Conservation (phyloP, 2,797 vertebrate genomes). For the Prunella strophiata region DNA sequence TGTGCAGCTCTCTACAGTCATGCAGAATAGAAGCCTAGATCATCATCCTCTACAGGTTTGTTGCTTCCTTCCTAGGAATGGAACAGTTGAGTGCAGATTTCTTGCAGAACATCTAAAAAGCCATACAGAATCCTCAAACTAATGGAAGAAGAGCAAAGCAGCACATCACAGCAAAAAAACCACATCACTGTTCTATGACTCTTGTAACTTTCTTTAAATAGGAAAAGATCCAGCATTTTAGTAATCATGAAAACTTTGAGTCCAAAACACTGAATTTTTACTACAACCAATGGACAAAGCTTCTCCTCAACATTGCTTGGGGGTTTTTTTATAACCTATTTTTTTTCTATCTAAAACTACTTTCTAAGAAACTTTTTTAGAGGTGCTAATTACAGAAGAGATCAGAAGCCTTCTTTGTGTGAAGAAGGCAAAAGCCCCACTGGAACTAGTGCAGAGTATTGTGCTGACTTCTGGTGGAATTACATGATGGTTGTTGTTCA, state of each 20-base stretch:
- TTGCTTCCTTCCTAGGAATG: not conserved
- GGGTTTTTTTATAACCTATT: not conserved
- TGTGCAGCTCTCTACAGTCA: too few species aligned
- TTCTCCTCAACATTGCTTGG: not conserved
- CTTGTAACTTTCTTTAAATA: not conserved
- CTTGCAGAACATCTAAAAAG: not conserved
- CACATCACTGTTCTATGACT: not conserved
- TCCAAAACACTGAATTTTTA: not conserved
- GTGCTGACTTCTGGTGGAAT: not conserved
- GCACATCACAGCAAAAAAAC: not conserved
- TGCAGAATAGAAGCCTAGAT: not conserved
- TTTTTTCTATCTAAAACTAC: not conserved
- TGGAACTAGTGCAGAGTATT: not conserved
- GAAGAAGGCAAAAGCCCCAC: not conserved
- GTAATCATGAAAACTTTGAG: not conserved
- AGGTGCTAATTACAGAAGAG: not conserved
- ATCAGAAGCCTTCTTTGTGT: not conserved
- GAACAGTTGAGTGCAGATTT: not conserved
- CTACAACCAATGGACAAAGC: fast-evolving
- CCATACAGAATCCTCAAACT: not conserved
- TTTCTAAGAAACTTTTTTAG: not conserved
- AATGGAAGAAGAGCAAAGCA: not conserved
- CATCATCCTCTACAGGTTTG: not conserved
- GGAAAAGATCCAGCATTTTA: not conserved
- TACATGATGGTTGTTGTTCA: not conserved